Conservation (phyloP, 2,888 invertebrate genomes). For the Congeria kusceri region DNA sequence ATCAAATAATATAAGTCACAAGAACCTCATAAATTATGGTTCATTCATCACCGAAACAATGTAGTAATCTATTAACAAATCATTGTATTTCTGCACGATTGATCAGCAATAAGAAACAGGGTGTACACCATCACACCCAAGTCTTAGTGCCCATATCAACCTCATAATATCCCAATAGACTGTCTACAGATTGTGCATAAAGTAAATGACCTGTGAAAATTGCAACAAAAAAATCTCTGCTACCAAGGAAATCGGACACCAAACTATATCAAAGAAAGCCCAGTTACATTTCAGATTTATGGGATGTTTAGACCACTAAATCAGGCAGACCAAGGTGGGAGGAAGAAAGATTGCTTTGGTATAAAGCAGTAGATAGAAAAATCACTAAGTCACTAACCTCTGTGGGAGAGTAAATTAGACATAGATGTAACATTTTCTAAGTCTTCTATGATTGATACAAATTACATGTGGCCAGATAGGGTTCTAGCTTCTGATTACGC, state of each 20-base stretch:
- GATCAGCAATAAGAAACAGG: not conserved
- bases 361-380: no score
- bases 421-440: no score
- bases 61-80: slow-evolving; percentile 7
- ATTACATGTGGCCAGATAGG: slow-evolving; percentile 39
- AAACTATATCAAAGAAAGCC: not conserved
- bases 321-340: no score
- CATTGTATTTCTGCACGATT: not conserved
- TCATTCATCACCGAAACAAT: not conserved
- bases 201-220: slow-evolving; percentile 9
- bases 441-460: slow-evolving; percentile 30
- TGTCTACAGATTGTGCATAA: not conserved
- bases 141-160: not conserved
- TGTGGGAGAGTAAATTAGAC: no score
- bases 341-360: no score
- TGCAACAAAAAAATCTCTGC: not conserved
- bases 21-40: no score
- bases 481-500: not conserved
- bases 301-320: not conserved
- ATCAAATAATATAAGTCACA: no score
- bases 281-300: slow-evolving; percentile 6
- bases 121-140: slow-evolving; percentile 2
- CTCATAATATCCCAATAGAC: not conserved
- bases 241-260: not conserved
- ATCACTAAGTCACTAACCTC: no score